Evolutionary conservation across 2,888 invertebrate species (phyloP).

Genomic region (Scaptomyza tumidula): DNA sequence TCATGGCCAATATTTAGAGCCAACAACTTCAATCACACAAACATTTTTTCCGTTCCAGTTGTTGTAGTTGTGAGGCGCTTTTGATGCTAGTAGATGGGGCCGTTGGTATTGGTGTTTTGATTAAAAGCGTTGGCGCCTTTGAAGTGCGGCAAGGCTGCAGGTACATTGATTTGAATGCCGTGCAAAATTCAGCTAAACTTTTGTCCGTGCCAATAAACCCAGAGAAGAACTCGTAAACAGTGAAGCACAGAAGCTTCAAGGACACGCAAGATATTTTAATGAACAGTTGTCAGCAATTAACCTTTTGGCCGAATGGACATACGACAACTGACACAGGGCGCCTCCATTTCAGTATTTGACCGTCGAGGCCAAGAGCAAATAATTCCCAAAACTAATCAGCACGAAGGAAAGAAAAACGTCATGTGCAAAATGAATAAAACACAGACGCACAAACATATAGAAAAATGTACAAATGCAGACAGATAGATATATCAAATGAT

Average conservation of each 20-base stretch:
- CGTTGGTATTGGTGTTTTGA: constrained; percentile 54
- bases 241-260: background rate
- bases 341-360: constrained; percentile 35
- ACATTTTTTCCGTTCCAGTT: background rate
- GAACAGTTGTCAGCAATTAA: constrained; percentile 59
- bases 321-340: constrained; percentile 26
- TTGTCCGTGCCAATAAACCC: constrained; percentile 4
- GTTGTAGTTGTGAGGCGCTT: constrained; percentile 2
- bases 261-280: constrained; percentile 20
- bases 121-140: constrained; percentile 66
- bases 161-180: constrained; percentile 69
- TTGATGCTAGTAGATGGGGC: constrained; percentile 3
- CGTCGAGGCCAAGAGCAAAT: constrained; percentile 42
- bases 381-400: constrained; percentile 76
- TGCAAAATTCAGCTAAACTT: constrained; percentile 32
- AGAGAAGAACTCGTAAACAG: background rate
- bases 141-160: constrained; percentile 29
- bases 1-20: constrained; percentile 41
- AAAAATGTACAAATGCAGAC: background rate
- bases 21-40: constrained; percentile 4
- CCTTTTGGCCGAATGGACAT: constrained; percentile 48
- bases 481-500: constrained; percentile 44
- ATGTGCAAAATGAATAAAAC: constrained; percentile 56
- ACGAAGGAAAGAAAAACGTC: constrained; percentile 38
- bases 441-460: background rate